Conservation (phyloP, 2,888 invertebrate genomes). For the Frankliniella fusca region DNA sequence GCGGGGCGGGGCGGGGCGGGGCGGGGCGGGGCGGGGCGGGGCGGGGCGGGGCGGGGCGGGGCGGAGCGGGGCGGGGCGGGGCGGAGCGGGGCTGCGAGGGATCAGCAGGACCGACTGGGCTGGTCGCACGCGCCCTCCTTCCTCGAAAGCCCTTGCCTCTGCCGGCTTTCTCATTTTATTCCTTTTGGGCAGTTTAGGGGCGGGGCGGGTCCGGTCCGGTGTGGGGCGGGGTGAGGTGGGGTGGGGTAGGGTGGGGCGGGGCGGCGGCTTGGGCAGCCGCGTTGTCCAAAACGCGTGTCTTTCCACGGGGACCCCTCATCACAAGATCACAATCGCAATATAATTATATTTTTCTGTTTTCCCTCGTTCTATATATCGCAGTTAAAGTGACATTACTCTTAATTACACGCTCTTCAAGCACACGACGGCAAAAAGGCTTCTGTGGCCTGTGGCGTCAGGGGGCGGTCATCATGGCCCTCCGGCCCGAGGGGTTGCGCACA, state of each 20-base stretch:
- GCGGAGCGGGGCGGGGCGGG: neutral
- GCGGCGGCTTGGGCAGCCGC: neutral
- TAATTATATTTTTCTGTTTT: conserved; percentile 5
- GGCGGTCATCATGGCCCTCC: too few relatives aligned
- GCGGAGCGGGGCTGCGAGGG: neutral
- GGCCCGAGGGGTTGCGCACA: too few relatives aligned
- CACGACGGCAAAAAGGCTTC: neutral
- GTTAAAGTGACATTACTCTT: conserved; percentile 26
- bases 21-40: neutral
- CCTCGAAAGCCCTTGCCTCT: neutral
- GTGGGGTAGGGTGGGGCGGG: too few relatives aligned
- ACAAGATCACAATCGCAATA: neutral
- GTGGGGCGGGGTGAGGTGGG: too few relatives aligned
- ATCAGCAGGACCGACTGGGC: neutral
- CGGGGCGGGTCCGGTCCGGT: too few relatives aligned
- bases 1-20: neutral
- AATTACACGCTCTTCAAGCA: conserved; percentile 16
- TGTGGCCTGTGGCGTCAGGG: too few relatives aligned
- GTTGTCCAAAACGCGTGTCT: too few relatives aligned
- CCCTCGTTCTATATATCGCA: neutral
- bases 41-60: neutral
- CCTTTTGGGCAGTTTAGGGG: too few relatives aligned
- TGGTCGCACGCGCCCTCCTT: neutral
- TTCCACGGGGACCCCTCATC: neutral
- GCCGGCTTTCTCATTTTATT: too few relatives aligned